Conservation (phyloP, 2,797 vertebrate species). For the Ceryle rudis region DNA sequence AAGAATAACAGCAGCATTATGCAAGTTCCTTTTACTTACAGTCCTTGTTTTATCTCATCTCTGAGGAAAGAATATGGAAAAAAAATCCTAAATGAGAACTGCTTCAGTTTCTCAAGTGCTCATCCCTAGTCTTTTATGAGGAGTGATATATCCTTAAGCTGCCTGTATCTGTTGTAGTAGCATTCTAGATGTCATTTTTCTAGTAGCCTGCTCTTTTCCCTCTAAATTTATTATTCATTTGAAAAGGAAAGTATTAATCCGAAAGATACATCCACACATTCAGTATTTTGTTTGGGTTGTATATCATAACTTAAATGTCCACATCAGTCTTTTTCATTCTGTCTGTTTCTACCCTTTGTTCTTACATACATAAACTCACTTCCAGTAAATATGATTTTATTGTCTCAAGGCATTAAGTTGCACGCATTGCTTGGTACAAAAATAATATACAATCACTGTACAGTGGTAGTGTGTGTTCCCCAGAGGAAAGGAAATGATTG, state of each 20-base stretch:
- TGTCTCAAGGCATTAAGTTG: constrained; percentile 22
- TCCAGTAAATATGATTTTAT: constrained; percentile 18
- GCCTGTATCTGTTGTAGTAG: neutral
- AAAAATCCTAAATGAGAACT: neutral
- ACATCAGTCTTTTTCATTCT: neutral
- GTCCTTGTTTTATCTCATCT: neutral
- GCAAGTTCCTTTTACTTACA: neutral
- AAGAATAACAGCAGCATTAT: neutral
- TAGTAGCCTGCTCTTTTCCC: neutral
- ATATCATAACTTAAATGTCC: neutral
- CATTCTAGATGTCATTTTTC: neutral
- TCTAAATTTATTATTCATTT: neutral
- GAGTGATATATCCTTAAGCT: neutral
- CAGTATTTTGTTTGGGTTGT: neutral
- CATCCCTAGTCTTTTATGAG: neutral
- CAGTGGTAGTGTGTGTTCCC: neutral
- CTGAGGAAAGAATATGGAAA: neutral
- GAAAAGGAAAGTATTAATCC: neutral
- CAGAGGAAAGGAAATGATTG: constrained; percentile 11
- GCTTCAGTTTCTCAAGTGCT: neutral
- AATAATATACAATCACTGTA: neutral
- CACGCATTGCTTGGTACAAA: constrained; percentile 11
- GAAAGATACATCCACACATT: neutral
- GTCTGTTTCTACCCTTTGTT: neutral
- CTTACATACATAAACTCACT: neutral